These are phyloP conservation scores for Spheniscus mendiculus DNA, from an alignment of 2,113 vertebrate genomes.

Conservation along the genomic window DNA sequence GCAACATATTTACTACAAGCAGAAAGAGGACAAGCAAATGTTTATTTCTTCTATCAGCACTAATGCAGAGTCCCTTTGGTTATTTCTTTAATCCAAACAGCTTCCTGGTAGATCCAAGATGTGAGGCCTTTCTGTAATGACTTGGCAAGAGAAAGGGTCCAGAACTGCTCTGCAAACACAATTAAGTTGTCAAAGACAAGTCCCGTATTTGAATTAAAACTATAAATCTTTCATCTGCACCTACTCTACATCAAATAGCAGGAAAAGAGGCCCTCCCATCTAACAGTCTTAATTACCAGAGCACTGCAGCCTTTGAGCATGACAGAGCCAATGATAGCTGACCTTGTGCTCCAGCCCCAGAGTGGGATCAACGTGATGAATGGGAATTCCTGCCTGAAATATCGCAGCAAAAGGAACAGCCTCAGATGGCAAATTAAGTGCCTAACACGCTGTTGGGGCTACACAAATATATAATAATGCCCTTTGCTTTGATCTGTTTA, in stretches of 20 bases:
- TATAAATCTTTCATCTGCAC: conserved; percentile 48
- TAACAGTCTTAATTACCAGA: conserved; percentile 35
- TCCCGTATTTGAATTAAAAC: conserved; percentile 45
- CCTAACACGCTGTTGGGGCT: neutral
- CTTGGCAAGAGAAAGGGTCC: conserved; percentile 43
- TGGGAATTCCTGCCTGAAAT: conserved; percentile 10
- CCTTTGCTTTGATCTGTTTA: neutral
- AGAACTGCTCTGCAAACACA: conserved; percentile 63
- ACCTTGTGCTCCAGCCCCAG: conserved; percentile 18
- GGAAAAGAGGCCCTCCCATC: conserved; percentile 23
- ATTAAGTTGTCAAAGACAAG: conserved; percentile 59
- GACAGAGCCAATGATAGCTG: conserved; percentile 25
- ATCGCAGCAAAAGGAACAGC: neutral
- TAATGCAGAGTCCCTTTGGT: neutral
- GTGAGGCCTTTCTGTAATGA: conserved; percentile 16
- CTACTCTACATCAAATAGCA: conserved; percentile 31
- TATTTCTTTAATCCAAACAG: conserved; percentile 36
- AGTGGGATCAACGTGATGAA: neutral
- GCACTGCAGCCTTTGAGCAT: conserved; percentile 8
- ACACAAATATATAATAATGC: conserved; percentile 24
- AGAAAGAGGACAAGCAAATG: neutral
- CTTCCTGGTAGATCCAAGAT: conserved; percentile 36
- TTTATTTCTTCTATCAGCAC: neutral
- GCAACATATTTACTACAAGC: conserved; percentile 4
- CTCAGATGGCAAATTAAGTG: conserved; percentile 38